phyloP scores from a whole-genome alignment of 1,140 invertebrate genomes.

The Episyrphus balteatus region DNA sequence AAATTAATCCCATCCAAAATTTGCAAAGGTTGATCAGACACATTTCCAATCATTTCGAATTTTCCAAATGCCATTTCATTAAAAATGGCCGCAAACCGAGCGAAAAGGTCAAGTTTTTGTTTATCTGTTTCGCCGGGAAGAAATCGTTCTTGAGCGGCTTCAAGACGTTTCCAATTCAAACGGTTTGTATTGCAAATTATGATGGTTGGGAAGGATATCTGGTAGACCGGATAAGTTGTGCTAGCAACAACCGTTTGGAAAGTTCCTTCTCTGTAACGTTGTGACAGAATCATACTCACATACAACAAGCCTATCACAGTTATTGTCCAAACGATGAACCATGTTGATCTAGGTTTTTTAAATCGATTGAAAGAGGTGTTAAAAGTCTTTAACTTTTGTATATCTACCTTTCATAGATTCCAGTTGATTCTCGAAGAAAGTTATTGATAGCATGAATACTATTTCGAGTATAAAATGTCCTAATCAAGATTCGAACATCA shows the following conservation, averaged over 20 bases:
- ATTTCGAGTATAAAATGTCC: no score
- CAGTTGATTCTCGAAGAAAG: no score
- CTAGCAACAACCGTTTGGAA: slow-evolving; percentile 31
- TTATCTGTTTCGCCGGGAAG: slow-evolving; percentile 16
- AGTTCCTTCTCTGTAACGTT: slow-evolving; percentile 20
- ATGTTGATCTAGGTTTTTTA: not conserved
- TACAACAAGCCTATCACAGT: slow-evolving; percentile 25
- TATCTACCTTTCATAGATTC: no score
- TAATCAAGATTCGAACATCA: no score
- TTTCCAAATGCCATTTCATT: slow-evolving; percentile 21
- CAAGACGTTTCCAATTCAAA: slow-evolving; percentile 25
- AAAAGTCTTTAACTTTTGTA: no score
- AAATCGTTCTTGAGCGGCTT: slow-evolving; percentile 16
- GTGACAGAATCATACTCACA: slow-evolving; percentile 25
- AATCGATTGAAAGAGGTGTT: no score
- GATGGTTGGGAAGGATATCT: slow-evolving; percentile 29
- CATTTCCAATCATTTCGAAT: slow-evolving; percentile 20
- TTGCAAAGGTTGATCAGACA: slow-evolving; percentile 14
- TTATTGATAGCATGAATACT: no score
- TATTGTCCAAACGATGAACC: slow-evolving; percentile 21
- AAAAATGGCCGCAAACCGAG: slow-evolving; percentile 17
- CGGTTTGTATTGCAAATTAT: slow-evolving; percentile 34
- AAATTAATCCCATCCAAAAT: slow-evolving; percentile 24
- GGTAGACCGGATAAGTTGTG: slow-evolving; percentile 25
- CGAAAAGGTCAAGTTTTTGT: slow-evolving; percentile 13